These are phyloP conservation scores for Erebia epiphron DNA, from an alignment of 2,888 invertebrate species.

Conservation along the genomic window DNA sequence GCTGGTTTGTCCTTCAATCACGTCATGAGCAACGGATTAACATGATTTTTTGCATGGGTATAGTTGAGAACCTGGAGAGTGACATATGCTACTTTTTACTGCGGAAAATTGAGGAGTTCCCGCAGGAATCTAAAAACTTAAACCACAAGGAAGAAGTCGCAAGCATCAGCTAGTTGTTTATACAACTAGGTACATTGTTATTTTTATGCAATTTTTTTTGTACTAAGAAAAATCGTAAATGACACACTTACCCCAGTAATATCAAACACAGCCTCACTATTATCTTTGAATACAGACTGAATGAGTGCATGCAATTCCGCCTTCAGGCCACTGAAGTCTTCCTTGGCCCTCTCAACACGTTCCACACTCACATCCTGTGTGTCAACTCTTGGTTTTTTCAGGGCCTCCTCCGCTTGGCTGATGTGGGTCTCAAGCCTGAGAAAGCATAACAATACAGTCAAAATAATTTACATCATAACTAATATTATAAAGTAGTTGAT, in stretches of 20 bases:
- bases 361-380: slow-evolving; percentile 52
- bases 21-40: too few relatives aligned
- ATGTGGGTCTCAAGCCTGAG: slow-evolving; percentile 58
- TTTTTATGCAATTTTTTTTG: background rate
- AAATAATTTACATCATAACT: too few relatives aligned
- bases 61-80: too few relatives aligned
- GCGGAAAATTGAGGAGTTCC: too few relatives aligned
- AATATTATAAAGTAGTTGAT: too few relatives aligned
- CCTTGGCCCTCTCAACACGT: slow-evolving; percentile 62
- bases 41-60: too few relatives aligned
- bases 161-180: background rate
- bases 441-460: background rate
- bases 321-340: slow-evolving; percentile 62
- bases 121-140: background rate
- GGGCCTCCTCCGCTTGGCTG: slow-evolving; percentile 58
- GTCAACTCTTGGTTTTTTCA: slow-evolving; percentile 48
- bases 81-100: too few relatives aligned
- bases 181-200: background rate
- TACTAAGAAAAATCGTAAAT: background rate
- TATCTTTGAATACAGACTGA: slow-evolving; percentile 59
- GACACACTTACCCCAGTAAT: slow-evolving; percentile 60
- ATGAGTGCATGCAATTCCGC: slow-evolving; percentile 61
- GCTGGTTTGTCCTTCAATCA: too few relatives aligned
- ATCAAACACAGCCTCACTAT: slow-evolving; percentile 52
- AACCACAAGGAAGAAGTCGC: background rate